Evolutionary conservation across 2,888 invertebrate genomes (phyloP).

Genomic region (Troglohyphantes excavatus): DNA sequence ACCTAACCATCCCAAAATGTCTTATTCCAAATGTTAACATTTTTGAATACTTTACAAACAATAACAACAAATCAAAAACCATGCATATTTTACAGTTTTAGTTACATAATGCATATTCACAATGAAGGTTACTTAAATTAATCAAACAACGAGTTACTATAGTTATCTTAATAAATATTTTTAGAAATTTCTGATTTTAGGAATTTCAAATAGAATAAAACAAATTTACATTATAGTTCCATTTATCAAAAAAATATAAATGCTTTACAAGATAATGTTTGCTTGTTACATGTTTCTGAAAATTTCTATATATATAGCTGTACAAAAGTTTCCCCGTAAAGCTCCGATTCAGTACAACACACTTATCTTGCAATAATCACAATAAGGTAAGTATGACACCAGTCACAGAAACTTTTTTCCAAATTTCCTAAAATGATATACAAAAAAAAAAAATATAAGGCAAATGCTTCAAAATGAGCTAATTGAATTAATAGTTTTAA

Average conservation of each 20-base stretch:
- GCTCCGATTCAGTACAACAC: no score
- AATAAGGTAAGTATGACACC: background rate
- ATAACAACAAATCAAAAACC: no score
- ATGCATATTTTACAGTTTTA: no score
- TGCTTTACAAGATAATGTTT: background rate
- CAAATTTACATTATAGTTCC: background rate
- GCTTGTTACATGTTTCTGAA: background rate
- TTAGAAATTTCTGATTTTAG: no score
- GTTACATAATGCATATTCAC: no score
- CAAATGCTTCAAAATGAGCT: background rate
- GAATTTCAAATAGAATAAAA: background rate
- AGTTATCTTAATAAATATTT: no score
- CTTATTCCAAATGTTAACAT: no score
- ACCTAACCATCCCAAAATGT: no score
- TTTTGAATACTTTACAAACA: no score
- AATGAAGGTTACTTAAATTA: no score
- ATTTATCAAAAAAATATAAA: conserved; percentile 43
- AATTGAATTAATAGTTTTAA: background rate
- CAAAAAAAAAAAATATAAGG: background rate
- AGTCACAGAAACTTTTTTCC: background rate
- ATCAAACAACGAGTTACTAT: no score
- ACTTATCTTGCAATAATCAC: background rate
- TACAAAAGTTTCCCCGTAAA: background rate
- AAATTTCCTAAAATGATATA: background rate
- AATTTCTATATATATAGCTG: background rate